phyloP scores from a whole-genome alignment of 2,113 vertebrate genomes.

The Nothocercus nigrocapillus region DNA sequence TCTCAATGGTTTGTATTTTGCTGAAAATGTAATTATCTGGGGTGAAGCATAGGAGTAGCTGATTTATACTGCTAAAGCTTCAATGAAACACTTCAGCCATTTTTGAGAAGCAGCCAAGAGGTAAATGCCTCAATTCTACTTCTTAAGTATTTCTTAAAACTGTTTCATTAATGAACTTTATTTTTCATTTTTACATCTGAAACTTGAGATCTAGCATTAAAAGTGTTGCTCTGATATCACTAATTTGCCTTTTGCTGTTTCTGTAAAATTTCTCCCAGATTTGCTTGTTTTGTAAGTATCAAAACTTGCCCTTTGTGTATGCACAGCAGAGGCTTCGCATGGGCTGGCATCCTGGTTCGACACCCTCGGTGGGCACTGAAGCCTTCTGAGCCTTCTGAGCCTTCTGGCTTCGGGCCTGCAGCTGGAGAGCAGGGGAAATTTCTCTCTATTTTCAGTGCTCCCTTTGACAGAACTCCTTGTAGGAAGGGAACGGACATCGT shows the following conservation, averaged over 20 bases:
- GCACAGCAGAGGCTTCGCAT: rapidly evolving
- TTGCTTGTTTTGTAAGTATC: not conserved
- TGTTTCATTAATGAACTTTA: not conserved
- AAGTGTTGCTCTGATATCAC: not conserved
- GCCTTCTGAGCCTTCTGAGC: too few species aligned
- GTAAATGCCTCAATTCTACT: not conserved
- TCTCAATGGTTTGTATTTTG: not conserved
- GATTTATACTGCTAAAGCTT: slow-evolving; percentile 33
- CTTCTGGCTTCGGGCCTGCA: not conserved
- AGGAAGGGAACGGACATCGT: not conserved
- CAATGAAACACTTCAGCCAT: not conserved
- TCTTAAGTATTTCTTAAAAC: not conserved
- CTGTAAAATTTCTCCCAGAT: not conserved
- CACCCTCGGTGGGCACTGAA: rapidly evolving
- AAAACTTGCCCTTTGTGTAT: not conserved
- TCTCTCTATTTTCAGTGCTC: not conserved
- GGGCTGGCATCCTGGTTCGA: rapidly evolving
- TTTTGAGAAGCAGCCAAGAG: not conserved
- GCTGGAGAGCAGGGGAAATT: rapidly evolving
- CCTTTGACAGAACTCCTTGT: not conserved
- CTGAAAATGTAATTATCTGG: slow-evolving; percentile 17
- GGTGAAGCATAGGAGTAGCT: slow-evolving; percentile 10
- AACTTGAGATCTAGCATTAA: not conserved
- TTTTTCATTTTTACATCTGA: slow-evolving; percentile 3
- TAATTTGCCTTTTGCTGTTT: not conserved